These are phyloP conservation scores for Drosophila niveifrons DNA, from an alignment of 2,888 invertebrate species.

Conservation along the genomic window DNA sequence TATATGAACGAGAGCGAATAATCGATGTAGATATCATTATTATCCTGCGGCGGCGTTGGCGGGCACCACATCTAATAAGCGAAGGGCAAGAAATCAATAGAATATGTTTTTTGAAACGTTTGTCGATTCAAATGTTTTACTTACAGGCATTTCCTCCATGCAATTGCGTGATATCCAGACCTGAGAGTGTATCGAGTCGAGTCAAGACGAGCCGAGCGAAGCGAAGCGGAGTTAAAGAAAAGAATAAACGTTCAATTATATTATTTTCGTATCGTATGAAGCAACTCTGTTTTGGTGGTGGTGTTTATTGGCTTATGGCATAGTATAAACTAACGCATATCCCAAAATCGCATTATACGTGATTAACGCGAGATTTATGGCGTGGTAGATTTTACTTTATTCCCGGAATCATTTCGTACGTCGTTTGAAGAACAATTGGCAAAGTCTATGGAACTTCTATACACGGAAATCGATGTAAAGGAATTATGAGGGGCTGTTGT, in stretches of 20 bases:
- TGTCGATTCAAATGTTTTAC: slow-evolving; percentile 75
- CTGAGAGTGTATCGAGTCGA: slow-evolving; percentile 85
- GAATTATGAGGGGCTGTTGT: not conserved
- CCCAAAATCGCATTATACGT: slow-evolving; percentile 19
- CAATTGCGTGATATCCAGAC: slow-evolving; percentile 91
- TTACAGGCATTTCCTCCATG: slow-evolving; percentile 93
- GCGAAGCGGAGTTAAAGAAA: slow-evolving; percentile 72
- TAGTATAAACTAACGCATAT: slow-evolving; percentile 85
- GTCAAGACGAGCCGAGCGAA: slow-evolving; percentile 14
- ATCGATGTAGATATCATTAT: slow-evolving; percentile 96
- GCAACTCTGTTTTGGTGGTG: slow-evolving; percentile 84
- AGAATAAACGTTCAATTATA: slow-evolving; percentile 77
- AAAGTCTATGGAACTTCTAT: slow-evolving; percentile 56
- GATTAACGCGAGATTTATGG: slow-evolving; percentile 29
- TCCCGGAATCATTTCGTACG: slow-evolving; percentile 67
- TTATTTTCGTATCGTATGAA: slow-evolving; percentile 81
- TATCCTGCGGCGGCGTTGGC: slow-evolving; percentile 97
- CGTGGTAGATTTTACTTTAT: slow-evolving; percentile 71
- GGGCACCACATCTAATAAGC: slow-evolving; percentile 95
- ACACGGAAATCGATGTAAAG: slow-evolving; percentile 52
- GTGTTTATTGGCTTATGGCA: slow-evolving; percentile 41
- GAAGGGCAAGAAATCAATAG: not conserved
- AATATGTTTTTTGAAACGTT: not conserved
- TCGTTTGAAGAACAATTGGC: slow-evolving; percentile 71
- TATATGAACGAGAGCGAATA: slow-evolving; percentile 94